phyloP scores from a whole-genome alignment of 2,113 vertebrate species.

The Cyphomyrus discorhynchus region DNA sequence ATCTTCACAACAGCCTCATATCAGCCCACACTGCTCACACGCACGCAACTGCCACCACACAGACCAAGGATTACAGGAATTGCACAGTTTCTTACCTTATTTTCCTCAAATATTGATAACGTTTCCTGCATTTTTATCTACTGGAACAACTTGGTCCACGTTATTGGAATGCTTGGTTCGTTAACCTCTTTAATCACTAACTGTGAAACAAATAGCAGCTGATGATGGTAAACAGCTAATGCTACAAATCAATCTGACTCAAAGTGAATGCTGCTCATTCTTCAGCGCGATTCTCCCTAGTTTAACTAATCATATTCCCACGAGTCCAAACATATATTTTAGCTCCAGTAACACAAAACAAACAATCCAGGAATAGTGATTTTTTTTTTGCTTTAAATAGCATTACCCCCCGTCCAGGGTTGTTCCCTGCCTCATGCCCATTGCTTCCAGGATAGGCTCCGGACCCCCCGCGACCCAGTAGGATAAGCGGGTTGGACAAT shows the following conservation, averaged over 20 bases:
- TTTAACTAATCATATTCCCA: not conserved
- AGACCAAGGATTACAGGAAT: not conserved
- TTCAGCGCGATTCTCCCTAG: not conserved
- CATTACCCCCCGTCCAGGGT: too few relatives aligned
- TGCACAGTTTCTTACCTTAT: not conserved
- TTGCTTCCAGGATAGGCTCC: too few relatives aligned
- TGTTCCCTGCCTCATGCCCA: too few relatives aligned
- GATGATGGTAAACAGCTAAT: not conserved
- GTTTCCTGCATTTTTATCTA: not conserved
- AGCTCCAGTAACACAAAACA: not conserved
- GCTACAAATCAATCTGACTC: not conserved
- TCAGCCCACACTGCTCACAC: not conserved
- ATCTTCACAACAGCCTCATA: not conserved
- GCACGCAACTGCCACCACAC: not conserved
- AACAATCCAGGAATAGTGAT: not conserved
- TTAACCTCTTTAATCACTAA: not conserved
- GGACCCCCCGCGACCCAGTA: too few relatives aligned
- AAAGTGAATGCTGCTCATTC: not conserved
- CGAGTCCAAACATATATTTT: not conserved
- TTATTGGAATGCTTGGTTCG: not conserved
- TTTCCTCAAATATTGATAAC: not conserved
- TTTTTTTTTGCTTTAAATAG: not conserved
- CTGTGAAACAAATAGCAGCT: not conserved
- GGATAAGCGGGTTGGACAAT: too few relatives aligned
- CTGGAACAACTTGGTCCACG: not conserved